Evolutionary conservation across 2,113 vertebrate species (phyloP).

Genomic region (Poecilia latipinna): DNA sequence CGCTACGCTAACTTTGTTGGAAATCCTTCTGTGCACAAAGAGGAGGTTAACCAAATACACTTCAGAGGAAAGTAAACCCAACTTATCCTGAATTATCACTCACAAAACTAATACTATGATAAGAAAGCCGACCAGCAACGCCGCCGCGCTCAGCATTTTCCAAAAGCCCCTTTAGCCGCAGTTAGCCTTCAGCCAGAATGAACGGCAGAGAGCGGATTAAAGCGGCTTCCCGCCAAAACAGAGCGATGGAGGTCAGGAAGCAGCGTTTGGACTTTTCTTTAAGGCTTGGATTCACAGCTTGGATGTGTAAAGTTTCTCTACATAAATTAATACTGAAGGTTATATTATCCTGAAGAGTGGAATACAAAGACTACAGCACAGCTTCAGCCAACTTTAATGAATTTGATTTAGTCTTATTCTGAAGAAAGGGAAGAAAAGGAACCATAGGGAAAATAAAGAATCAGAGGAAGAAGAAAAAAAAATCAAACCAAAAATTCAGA

Average conservation of each 20-base stretch:
- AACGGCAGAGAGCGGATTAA: conserved; percentile 44
- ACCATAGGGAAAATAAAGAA: too few relatives aligned
- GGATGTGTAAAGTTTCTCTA: neutral
- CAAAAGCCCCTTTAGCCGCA: conserved; percentile 32
- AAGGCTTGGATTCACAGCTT: neutral
- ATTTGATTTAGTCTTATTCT: neutral
- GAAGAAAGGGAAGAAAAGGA: too few relatives aligned
- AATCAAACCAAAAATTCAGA: too few relatives aligned
- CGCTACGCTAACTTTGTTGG: conserved; percentile 50
- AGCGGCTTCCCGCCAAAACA: conserved; percentile 46
- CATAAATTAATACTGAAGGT: neutral
- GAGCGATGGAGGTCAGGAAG: conserved; percentile 17
- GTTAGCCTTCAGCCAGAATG: conserved; percentile 42
- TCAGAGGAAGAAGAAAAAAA: too few relatives aligned
- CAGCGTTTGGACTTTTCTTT: neutral
- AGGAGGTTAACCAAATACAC: conserved; percentile 65
- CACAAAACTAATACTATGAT: conserved; percentile 48
- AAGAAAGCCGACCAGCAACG: conserved; percentile 26
- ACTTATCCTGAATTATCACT: conserved; percentile 64
- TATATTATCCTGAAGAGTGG: neutral
- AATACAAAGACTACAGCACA: neutral
- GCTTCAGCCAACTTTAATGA: neutral
- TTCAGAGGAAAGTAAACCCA: conserved; percentile 67
- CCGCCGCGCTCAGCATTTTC: conserved; percentile 6
- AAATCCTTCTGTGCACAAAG: conserved; percentile 52